Evolutionary conservation across 2,888 invertebrate genomes (phyloP), one percentile per base, ranked within the genome.

Genomic region (Piscicola geometra): DNA sequence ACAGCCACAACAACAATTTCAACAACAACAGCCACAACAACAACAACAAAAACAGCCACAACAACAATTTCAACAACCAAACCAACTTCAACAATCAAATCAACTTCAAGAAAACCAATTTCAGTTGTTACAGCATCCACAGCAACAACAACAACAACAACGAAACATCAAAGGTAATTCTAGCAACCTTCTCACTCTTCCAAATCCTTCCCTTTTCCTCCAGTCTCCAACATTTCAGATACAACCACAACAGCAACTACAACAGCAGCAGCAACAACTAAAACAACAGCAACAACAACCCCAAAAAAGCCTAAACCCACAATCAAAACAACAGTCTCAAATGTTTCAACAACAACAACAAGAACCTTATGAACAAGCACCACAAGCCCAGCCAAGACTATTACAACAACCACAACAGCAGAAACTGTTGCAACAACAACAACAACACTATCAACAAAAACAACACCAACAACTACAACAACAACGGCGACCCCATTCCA

Each of bases 61-160:
- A 18, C 60, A 56, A 56, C 60, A 56, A 18, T 21, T 15, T 15
- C 21, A 9, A 15, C 50, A 9, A 47, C 50, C 9, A 47, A 9
- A 15, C 21, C 50, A 47, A 47, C 50, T 15, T 15, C 9, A 21
- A 15, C 50, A 47, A 47, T 21, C 9, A 47, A 5, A 56, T 25
- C 21, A 25, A 25, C n/a, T 25, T 25, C 60, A 56, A 56, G 5
- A 56, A 15, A 25, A 25, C n/a, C 60, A 56, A 56, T 25, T 25
- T 25, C 60, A 56, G n/a, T 18, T 18, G 21, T 25, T 25, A 21
- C 60, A 56, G n/a, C 60, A 56, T 18, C 21, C 5, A 25, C 60
- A 56, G n/a, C 60, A 41, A 41, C 41, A 41, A 41, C 41, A 41
- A 41, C 41, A 41, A 41, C 41, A 56, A 56, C 60, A 56, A 56